Conservation (phyloP, 1,140 invertebrate species). For the Euglossa dilemma region DNA sequence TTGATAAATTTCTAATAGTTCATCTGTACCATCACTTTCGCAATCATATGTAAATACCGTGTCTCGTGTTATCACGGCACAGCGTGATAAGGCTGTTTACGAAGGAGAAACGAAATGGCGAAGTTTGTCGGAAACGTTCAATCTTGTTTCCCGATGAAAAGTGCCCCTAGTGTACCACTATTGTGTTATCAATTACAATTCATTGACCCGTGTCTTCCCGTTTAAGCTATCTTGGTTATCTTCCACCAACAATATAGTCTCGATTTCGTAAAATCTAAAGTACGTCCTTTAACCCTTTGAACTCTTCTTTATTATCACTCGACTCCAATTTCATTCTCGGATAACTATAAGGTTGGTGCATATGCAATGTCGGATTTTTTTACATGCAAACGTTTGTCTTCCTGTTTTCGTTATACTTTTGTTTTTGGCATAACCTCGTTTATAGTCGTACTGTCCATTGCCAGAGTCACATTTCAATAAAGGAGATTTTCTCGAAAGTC, state of each 20-base stretch:
- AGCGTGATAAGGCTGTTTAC: conserved; percentile 45
- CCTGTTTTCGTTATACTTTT: too few relatives aligned
- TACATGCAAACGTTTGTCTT: too few relatives aligned
- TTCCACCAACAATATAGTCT: neutral
- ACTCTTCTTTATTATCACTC: too few relatives aligned
- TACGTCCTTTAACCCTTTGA: neutral
- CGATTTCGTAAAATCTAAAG: neutral
- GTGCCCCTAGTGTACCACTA: neutral
- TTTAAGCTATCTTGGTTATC: neutral
- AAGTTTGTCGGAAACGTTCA: neutral
- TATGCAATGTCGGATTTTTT: too few relatives aligned
- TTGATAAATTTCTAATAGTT: conserved; percentile 1
- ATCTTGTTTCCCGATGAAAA: conserved; percentile 16
- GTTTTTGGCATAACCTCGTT: too few relatives aligned
- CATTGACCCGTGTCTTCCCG: conserved; percentile 1
- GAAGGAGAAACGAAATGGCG: neutral
- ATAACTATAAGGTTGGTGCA: too few relatives aligned
- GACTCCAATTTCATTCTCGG: too few relatives aligned
- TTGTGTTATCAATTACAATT: conserved; percentile 34
- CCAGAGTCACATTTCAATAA: too few relatives aligned
- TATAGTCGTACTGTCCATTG: too few relatives aligned
- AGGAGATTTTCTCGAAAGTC: too few relatives aligned
- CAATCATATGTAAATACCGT: conserved; percentile 30
- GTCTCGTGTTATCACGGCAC: neutral
- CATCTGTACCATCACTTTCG: conserved; percentile 7